A percentile compares a stretch with the other conserved stretches of the same genome.
Evolutionary conservation across 2,113 vertebrate genomes (phyloP).

Genomic region (Phaethornis superciliosus): DNA sequence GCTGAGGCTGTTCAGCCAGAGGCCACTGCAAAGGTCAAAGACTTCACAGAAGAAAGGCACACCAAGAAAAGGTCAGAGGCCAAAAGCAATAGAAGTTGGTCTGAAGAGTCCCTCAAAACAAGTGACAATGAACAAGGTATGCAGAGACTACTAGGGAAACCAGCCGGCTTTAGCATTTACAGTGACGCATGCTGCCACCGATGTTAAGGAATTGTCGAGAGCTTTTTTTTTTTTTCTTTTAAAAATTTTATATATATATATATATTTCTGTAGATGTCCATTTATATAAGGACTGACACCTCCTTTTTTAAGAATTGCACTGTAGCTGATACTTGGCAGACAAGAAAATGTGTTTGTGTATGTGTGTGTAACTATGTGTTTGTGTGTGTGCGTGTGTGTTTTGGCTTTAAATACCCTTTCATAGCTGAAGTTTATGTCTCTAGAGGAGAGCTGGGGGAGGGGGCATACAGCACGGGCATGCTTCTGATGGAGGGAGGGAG

Average conservation of each 20-base stretch:
- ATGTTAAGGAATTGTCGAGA: conserved; percentile 58
- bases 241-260: not conserved
- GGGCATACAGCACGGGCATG: not conserved
- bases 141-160: conserved; percentile 59
- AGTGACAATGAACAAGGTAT: conserved; percentile 87
- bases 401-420: conserved; percentile 11
- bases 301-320: conserved; percentile 21
- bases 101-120: conserved; percentile 87
- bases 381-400: not conserved
- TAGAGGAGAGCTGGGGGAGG: not conserved
- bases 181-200: conserved; percentile 75
- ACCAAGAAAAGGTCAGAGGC: conserved; percentile 86
- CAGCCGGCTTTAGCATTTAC: conserved; percentile 69
- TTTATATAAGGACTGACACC: conserved; percentile 31
- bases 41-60: conserved; percentile 83
- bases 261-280: conserved; percentile 47
- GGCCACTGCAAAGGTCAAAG: conserved; percentile 82
- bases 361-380: conserved; percentile 37
- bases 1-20: conserved; percentile 81
- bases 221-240: not conserved
- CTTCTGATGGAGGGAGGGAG: not conserved
- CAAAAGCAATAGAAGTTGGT: conserved; percentile 91
- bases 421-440: not conserved
- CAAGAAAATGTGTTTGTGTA: conserved; percentile 45
- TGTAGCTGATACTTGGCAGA: conserved; percentile 26